phyloP scores from a whole-genome alignment of 2,888 invertebrate genomes.

The Volucella bombylans region DNA sequence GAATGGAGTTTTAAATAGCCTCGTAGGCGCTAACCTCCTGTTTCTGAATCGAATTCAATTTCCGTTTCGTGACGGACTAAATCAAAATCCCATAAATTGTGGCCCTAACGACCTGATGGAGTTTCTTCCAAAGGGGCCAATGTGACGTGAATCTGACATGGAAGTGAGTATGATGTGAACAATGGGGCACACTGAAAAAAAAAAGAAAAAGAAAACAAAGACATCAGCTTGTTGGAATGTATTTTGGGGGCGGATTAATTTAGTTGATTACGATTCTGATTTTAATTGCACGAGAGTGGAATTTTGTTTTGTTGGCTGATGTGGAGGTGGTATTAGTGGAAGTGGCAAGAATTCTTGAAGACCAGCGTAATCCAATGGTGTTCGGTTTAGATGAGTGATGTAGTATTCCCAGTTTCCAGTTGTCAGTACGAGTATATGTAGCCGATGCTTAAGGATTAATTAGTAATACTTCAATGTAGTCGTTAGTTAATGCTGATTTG shows the following conservation, averaged over 20 bases:
- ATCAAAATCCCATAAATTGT: conserved; percentile 60
- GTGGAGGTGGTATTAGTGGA: conserved; percentile 23
- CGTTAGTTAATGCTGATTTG: conserved; percentile 34
- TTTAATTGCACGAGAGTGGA: conserved; percentile 43
- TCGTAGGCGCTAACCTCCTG: conserved; percentile 31
- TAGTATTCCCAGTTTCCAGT: conserved; percentile 12
- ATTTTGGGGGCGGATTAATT: conserved; percentile 63
- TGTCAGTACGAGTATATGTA: background rate
- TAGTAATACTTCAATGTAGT: conserved; percentile 27
- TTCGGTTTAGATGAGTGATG: conserved; percentile 56
- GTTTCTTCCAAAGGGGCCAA: conserved; percentile 32
- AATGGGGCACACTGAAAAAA: too few species aligned
- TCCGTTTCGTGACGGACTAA: conserved; percentile 41
- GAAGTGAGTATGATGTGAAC: background rate
- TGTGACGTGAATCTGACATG: conserved; percentile 3
- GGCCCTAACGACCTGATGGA: conserved; percentile 33
- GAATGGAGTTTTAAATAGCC: conserved; percentile 9
- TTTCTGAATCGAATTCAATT: conserved; percentile 44
- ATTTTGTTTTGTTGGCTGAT: conserved; percentile 6
- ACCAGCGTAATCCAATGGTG: conserved; percentile 52
- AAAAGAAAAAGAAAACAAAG: conserved; percentile 4
- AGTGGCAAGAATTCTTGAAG: conserved; percentile 49
- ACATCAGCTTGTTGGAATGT: conserved; percentile 50
- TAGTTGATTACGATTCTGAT: conserved; percentile 59
- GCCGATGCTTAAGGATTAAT: conserved; percentile 27